Evolutionary conservation across 2,113 vertebrate genomes (phyloP).

Genomic region (Rhynchopsitta pachyrhyncha): DNA sequence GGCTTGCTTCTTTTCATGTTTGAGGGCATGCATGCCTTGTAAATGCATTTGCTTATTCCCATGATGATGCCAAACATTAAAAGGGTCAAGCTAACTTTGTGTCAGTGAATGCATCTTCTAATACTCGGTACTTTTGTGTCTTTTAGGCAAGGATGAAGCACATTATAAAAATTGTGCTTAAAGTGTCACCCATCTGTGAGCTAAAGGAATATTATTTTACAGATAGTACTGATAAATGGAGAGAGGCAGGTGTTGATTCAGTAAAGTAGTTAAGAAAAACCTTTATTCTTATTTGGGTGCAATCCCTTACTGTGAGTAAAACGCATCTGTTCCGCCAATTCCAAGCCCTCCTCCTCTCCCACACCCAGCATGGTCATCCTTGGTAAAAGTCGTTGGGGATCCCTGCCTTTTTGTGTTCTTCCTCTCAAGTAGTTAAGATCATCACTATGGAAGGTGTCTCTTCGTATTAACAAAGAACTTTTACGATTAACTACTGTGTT

Average conservation of each 20-base stretch:
- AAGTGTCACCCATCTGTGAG: background rate
- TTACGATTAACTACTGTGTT: background rate
- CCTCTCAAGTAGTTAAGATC: background rate
- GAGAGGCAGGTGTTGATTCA: background rate
- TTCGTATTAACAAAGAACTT: fast-evolving
- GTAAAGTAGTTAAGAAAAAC: background rate
- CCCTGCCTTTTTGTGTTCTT: background rate
- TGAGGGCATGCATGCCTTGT: background rate
- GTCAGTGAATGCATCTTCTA: background rate
- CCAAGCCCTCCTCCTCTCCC: background rate
- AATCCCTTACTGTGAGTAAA: background rate
- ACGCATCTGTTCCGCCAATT: fast-evolving
- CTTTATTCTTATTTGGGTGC: background rate
- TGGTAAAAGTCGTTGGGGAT: background rate
- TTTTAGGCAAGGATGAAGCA: background rate
- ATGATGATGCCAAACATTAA: background rate
- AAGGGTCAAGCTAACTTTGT: background rate
- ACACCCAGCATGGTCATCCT: fast-evolving
- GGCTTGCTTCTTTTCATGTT: background rate
- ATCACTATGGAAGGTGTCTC: background rate
- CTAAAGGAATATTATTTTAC: background rate
- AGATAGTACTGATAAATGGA: background rate
- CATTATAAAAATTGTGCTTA: background rate
- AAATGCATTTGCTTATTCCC: background rate
- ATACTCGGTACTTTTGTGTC: background rate